phyloP scores from a whole-genome alignment of 35 echinoderm and acorn worm genomes.

The Diadema setosum region DNA sequence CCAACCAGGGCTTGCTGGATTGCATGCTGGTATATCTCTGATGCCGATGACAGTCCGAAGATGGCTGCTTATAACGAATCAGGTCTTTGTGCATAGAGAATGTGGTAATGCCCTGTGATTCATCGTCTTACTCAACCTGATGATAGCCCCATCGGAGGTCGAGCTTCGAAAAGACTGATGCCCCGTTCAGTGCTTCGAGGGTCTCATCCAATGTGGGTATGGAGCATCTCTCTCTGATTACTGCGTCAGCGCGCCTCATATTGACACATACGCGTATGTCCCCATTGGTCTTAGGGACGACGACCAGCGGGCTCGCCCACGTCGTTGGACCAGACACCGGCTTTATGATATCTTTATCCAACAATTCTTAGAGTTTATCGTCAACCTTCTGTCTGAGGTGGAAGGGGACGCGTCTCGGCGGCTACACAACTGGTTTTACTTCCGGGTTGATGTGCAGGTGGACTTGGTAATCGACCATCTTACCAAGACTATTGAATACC shows the following conservation, averaged over 20 bases:
- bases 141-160: conserved; percentile 57
- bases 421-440: conserved; percentile 9
- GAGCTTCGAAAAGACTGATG: conserved; percentile 30
- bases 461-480: not conserved
- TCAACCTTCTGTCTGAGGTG: not conserved
- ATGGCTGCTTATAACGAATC: not conserved
- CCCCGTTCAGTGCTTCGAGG: conserved; percentile 6
- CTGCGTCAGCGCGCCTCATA: conserved; percentile 32
- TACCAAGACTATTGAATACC: not conserved
- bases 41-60: too few relatives aligned
- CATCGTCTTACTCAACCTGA: conserved; percentile 4
- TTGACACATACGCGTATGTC: conserved; percentile 24
- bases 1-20: not conserved
- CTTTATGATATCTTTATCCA: conserved; percentile 2
- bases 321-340: not conserved
- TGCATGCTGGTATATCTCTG: not conserved
- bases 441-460: not conserved
- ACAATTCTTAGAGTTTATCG: not conserved
- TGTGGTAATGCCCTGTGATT: not conserved
- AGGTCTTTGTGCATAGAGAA: not conserved
- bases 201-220: conserved; percentile 48
- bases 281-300: not conserved
- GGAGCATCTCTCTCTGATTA: conserved; percentile 17
- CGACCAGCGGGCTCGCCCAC: conserved; percentile 4
- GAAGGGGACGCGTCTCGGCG: not conserved